Evolutionary conservation across 2,113 vertebrate genomes (phyloP).

Genomic region (Orthonyx spaldingii): DNA sequence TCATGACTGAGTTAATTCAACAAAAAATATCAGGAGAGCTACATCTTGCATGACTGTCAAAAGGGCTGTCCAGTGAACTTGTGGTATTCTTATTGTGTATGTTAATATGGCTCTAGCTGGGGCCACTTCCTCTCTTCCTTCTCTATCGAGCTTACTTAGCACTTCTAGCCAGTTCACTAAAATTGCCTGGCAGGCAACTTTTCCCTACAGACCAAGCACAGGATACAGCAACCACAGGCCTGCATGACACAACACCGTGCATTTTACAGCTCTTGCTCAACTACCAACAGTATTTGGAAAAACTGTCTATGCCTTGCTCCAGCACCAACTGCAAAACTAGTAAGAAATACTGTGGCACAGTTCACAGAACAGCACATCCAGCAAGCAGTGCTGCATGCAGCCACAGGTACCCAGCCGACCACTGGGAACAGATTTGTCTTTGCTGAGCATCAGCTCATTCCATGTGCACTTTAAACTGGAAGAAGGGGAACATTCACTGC

Average conservation of each 20-base stretch:
- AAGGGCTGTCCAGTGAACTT: not conserved
- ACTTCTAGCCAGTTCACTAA: not conserved
- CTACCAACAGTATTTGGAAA: not conserved
- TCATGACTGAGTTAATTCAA: not conserved
- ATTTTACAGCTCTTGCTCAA: not conserved
- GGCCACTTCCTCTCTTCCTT: not conserved
- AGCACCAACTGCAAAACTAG: not conserved
- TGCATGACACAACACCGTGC: fast-evolving
- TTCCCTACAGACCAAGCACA: not conserved
- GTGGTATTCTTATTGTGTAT: not conserved
- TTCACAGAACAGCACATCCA: not conserved
- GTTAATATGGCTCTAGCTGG: not conserved
- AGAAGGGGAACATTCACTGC: not conserved
- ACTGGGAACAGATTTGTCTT: not conserved
- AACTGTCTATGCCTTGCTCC: not conserved
- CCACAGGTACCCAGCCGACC: fast-evolving
- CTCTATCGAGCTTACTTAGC: not conserved
- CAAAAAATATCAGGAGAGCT: not conserved
- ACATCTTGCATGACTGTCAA: not conserved
- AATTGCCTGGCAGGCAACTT: not conserved
- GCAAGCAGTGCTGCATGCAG: not conserved
- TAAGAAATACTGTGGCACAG: not conserved
- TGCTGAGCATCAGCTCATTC: not conserved
- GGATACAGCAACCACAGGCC: not conserved
- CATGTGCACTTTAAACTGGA: fast-evolving